These are phyloP conservation scores for Andrena bucephala DNA, from an alignment of 2,888 invertebrate species.

Conservation along the genomic window DNA sequence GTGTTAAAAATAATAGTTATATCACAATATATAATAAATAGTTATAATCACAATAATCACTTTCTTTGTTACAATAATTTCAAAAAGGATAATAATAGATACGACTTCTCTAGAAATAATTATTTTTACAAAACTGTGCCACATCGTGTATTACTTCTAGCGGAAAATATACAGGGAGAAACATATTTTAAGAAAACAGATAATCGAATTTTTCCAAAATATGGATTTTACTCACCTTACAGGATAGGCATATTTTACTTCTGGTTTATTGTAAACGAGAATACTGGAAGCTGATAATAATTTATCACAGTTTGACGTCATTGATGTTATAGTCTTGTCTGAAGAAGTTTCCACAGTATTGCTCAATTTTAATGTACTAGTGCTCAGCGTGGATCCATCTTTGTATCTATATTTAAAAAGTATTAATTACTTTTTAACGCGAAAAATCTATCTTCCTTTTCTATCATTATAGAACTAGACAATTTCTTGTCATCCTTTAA, in stretches of 20 bases:
- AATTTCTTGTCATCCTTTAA: not conserved
- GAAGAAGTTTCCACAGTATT: constrained; percentile 75
- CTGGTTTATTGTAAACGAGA: constrained; percentile 76
- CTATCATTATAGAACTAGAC: not conserved
- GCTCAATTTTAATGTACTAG: constrained; percentile 74
- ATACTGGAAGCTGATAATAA: constrained; percentile 75
- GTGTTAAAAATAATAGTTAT: not conserved
- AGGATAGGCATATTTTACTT: constrained; percentile 83
- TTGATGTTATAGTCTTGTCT: constrained; percentile 75
- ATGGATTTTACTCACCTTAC: constrained; percentile 78
- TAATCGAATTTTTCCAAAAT: not conserved
- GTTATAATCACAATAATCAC: too few relatives aligned
- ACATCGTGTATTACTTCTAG: too few relatives aligned
- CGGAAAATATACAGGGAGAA: too few relatives aligned
- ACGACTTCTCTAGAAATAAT: not conserved
- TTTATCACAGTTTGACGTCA: constrained; percentile 73
- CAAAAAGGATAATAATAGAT: not conserved
- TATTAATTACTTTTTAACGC: not conserved
- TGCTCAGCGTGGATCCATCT: constrained; percentile 74
- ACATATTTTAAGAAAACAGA: not conserved
- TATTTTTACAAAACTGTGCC: not conserved
- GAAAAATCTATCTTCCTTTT: too few relatives aligned
- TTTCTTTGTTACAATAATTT: not conserved
- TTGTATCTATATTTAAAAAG: constrained; percentile 67
- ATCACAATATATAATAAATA: too few relatives aligned